These are phyloP conservation scores for Diadema setosum DNA, from an alignment of 35 echinoderm and acorn worm genomes.

Conservation along the genomic window DNA sequence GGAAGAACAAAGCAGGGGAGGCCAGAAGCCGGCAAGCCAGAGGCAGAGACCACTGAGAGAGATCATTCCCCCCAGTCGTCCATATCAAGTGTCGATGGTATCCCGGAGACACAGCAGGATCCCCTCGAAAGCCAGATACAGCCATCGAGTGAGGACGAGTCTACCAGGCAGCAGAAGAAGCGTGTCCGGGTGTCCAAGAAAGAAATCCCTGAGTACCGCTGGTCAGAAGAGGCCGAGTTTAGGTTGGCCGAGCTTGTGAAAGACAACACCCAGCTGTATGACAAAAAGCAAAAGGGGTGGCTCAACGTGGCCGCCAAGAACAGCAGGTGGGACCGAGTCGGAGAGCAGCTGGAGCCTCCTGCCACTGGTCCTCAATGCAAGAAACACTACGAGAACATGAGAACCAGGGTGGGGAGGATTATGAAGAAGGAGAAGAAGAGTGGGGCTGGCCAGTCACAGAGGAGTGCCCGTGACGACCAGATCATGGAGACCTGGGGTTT, in stretches of 20 bases:
- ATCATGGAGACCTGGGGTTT: conserved; percentile 49
- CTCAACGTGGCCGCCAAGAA: conserved; percentile 44
- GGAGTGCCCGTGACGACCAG: conserved; percentile 35
- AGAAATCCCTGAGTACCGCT: conserved; percentile 37
- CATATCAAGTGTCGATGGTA: conserved; percentile 42
- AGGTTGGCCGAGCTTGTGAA: conserved; percentile 16
- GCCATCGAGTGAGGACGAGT: conserved; percentile 31
- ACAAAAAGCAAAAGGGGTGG: conserved; percentile 52
- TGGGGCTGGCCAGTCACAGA: conserved; percentile 51
- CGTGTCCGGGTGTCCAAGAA: conserved; percentile 46
- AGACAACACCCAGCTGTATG: conserved; percentile 31
- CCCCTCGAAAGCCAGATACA: conserved; percentile 27
- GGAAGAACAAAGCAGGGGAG: conserved; percentile 54
- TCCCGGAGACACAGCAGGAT: conserved; percentile 36
- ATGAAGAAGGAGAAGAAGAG: conserved; percentile 52
- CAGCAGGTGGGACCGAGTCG: conserved; percentile 22
- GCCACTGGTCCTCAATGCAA: conserved; percentile 69
- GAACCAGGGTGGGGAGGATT: conserved; percentile 52
- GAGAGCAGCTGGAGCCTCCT: conserved; percentile 53
- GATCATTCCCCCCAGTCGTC: conserved; percentile 29
- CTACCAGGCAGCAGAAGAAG: conserved; percentile 42
- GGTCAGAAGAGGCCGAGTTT: conserved; percentile 20
- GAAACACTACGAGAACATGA: conserved; percentile 54
- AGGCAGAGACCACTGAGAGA: conserved; percentile 51
- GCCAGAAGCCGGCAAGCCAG: conserved; percentile 54